These are phyloP conservation scores for Euglossa dilemma DNA, from an alignment of 1,140 invertebrate species.

Conservation along the genomic window DNA sequence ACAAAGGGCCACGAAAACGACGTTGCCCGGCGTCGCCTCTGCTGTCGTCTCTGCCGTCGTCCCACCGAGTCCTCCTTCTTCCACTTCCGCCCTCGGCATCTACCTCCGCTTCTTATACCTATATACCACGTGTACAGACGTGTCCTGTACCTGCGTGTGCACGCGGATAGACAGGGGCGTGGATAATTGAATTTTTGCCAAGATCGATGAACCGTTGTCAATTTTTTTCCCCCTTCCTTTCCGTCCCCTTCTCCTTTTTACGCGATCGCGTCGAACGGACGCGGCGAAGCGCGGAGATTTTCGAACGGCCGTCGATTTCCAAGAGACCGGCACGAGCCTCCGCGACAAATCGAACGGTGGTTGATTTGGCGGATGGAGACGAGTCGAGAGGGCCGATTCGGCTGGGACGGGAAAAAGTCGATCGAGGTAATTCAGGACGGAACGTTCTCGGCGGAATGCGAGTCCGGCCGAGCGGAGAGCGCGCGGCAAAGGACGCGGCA, in stretches of 20 bases:
- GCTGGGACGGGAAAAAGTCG: background rate
- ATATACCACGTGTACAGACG: too few relatives aligned
- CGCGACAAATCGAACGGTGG: background rate
- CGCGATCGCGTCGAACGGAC: background rate
- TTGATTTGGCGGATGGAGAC: constrained; percentile 1
- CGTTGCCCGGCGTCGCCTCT: too few relatives aligned
- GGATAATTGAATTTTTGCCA: constrained; percentile 29
- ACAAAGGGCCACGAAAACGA: background rate
- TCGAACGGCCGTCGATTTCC: background rate
- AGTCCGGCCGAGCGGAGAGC: background rate
- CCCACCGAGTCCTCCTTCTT: too few relatives aligned
- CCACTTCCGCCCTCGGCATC: too few relatives aligned
- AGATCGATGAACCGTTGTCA: constrained; percentile 10
- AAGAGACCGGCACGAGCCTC: background rate
- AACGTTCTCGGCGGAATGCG: background rate
- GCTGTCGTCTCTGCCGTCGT: too few relatives aligned
- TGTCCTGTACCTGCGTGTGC: too few relatives aligned
- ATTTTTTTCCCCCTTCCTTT: background rate
- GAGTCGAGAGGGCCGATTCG: background rate
- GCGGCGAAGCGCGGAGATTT: constrained; percentile 3
- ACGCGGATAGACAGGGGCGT: too few relatives aligned
- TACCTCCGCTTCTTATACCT: too few relatives aligned
- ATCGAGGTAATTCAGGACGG: background rate
- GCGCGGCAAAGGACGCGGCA: background rate
- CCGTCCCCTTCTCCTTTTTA: background rate